Conservation (phyloP, 2,113 vertebrate genomes). For the Glareola pratincola region DNA sequence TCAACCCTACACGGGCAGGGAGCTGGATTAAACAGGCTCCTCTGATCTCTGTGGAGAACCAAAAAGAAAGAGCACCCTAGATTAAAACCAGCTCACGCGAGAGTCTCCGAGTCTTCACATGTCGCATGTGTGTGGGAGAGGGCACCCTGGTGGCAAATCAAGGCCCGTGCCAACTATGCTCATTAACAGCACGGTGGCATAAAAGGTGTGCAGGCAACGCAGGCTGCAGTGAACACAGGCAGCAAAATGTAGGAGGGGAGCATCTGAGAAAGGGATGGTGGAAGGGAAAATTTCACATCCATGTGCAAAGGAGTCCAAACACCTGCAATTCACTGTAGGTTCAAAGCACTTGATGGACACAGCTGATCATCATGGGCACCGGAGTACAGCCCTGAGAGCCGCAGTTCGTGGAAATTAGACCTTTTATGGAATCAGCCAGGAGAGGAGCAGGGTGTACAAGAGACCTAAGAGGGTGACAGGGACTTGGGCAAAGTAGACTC, state of each 20-base stretch:
- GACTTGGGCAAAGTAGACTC: background rate
- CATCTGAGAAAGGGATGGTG: background rate
- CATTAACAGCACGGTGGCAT: background rate
- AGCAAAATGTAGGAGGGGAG: background rate
- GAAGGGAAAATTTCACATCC: background rate
- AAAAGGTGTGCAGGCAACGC: background rate
- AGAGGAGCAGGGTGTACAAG: background rate
- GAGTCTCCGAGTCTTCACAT: background rate
- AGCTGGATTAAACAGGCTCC: slow-evolving; percentile 33
- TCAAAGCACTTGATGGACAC: background rate
- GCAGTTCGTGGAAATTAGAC: background rate
- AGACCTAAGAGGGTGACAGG: background rate
- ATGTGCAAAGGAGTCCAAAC: background rate
- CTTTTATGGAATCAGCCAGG: background rate
- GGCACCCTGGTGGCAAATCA: background rate
- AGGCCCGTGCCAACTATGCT: background rate
- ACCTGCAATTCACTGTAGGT: background rate
- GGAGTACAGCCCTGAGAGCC: background rate
- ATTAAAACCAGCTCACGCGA: background rate
- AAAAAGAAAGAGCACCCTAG: slow-evolving; percentile 15
- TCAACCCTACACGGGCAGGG: background rate
- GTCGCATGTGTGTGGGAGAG: background rate
- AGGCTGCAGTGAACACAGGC: background rate
- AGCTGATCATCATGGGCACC: background rate
- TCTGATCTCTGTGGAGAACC: slow-evolving; percentile 11